Conservation (phyloP, 1,140 invertebrate genomes). For the Alviniconcha marisindica region DNA sequence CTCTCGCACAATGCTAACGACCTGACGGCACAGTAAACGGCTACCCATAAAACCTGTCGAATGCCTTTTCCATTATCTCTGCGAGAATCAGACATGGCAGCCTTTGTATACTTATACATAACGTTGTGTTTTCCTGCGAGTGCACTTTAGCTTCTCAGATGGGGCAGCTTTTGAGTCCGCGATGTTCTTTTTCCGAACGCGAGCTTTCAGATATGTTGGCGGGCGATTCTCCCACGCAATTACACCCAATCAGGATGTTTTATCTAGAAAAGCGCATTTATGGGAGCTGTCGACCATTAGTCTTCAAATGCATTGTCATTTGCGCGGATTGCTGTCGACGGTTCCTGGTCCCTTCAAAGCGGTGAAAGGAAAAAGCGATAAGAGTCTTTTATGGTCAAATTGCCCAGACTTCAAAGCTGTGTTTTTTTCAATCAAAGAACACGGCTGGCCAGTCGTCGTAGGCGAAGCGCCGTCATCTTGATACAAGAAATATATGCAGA, state of each 20-base stretch:
- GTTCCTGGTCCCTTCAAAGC: slow-evolving; percentile 10
- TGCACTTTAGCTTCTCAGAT: not conserved
- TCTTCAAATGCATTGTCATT: slow-evolving; percentile 19
- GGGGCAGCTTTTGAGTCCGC: not conserved
- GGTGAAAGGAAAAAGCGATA: not conserved
- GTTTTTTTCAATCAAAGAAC: slow-evolving; percentile 18
- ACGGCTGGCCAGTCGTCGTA: not conserved
- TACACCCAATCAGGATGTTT: slow-evolving; percentile 11
- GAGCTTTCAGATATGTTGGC: too few relatives aligned
- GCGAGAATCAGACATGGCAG: not conserved
- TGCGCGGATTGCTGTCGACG: not conserved
- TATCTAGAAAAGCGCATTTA: slow-evolving; percentile 17
- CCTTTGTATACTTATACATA: not conserved
- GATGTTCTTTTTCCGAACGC: not conserved
- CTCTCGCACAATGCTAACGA: too few relatives aligned
- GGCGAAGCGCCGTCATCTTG: not conserved
- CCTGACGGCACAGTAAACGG: too few relatives aligned
- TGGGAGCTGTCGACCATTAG: not conserved
- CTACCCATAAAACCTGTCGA: too few relatives aligned
- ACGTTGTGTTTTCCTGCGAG: too few relatives aligned
- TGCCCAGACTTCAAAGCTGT: slow-evolving; percentile 14
- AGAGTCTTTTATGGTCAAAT: not conserved
- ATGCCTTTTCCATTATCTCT: not conserved
- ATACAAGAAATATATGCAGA: slow-evolving; percentile 26
- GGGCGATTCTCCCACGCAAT: not conserved